These are phyloP conservation scores for Aphaenogaster rudis DNA, from an alignment of 1,140 invertebrate genomes.

Conservation along the genomic window DNA sequence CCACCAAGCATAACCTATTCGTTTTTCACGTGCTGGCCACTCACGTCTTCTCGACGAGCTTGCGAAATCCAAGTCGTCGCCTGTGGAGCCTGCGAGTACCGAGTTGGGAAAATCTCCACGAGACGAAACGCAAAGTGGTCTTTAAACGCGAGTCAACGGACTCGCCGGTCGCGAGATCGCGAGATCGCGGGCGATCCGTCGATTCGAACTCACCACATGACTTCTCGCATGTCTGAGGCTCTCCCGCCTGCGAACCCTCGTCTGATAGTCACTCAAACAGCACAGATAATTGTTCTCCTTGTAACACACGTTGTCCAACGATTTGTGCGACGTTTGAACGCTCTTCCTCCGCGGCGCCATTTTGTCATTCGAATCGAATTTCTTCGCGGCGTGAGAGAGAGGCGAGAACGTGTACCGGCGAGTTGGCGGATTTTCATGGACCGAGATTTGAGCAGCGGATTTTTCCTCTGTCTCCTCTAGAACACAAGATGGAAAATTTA, in stretches of 20 bases:
- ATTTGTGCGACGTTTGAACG: conserved; percentile 61
- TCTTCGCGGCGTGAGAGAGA: not conserved
- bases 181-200: not conserved
- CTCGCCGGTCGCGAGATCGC: not conserved
- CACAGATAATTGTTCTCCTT: conserved; percentile 85
- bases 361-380: conserved; percentile 67
- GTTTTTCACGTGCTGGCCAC: not conserved
- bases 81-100: not conserved
- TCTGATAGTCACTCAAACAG: conserved; percentile 84
- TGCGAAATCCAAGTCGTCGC: no score
- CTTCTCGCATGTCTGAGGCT: conserved; percentile 78
- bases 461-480: not conserved
- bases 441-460: not conserved
- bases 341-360: conserved; percentile 83
- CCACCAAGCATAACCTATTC: conserved; percentile 34
- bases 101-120: not conserved
- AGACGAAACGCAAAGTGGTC: not conserved
- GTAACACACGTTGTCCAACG: conserved; percentile 65
- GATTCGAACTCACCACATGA: conserved; percentile 78
- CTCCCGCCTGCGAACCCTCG: conserved; percentile 82
- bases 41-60: not conserved
- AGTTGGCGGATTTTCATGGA: not conserved
- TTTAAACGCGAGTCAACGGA: conserved; percentile 14
- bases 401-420: not conserved
- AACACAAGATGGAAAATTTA: no score